Evolutionary conservation across 2,113 vertebrate species (phyloP), one percentile per base, ranked within the genome.

Genomic region (Motacilla tschutschensis): DNA sequence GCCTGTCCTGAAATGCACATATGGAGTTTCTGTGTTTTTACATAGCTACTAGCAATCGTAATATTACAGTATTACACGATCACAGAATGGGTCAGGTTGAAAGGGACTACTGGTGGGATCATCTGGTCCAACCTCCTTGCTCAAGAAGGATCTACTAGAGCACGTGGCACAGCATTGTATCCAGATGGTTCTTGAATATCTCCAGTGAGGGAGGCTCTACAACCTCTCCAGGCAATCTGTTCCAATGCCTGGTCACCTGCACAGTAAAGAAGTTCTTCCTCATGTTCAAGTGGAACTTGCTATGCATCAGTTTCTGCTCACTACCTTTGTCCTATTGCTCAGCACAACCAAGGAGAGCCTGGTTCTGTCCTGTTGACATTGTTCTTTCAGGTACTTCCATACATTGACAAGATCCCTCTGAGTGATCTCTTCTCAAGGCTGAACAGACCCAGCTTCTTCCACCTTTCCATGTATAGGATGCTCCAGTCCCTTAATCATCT

Each of bases 131-230:
- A 35, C 9, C 9, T 46, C 9, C 19, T 17, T 51, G 38, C 38
- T 79, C 33, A 21, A 33, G 44, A 51, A 33, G 10, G 7, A 12
- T 72, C 44, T 22, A 17, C 9, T 21, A 33, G 19, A 51, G 29
- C 24, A 46, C 0, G 0, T 38, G 40, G 28, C 33, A 25, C 24
- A 51, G 19, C 2, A 2, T 25, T 58, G 28, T 29, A 18, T 65
- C 19, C 13, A 25, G 14, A 14, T 17, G 4, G 8, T 64, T 57
- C 38, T 38, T 58, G 22, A 79, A 5, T 51, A 38, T 40, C 22
- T n/a, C 6, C 24, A 6, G 17, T 29, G 38, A 33, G 19, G 19
- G 16, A 51, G 24, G 20, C 5, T 51, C 13, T 11, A 25, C 35
- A 65, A 8, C 4, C 9, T 72, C 19, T 58, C 28, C 15, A 12